A percentile compares a stretch with the other conserved stretches of the same genome.
Conservation (phyloP, 2,888 invertebrate genomes). For the Margaritifera margaritifera region DNA sequence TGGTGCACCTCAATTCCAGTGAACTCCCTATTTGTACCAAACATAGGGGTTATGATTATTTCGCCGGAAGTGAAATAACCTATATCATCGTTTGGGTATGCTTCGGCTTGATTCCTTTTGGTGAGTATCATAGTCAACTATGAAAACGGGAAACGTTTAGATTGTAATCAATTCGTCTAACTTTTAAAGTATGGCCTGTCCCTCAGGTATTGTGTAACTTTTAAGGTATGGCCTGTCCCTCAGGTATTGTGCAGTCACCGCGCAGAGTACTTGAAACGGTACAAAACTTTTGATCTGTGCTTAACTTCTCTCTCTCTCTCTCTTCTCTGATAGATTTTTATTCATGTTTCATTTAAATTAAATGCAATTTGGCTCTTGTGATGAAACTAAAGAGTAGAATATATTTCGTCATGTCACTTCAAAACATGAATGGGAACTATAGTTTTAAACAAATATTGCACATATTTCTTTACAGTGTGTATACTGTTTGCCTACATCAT, state of each 20-base stretch:
- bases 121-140: conserved; percentile 62
- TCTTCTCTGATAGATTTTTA: too few relatives aligned
- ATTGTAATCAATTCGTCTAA: too few relatives aligned
- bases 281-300: too few relatives aligned
- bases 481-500: conserved; percentile 55
- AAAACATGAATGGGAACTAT: too few relatives aligned
- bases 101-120: conserved; percentile 91
- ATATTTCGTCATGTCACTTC: too few relatives aligned
- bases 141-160: too few relatives aligned
- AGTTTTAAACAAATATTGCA: not conserved
- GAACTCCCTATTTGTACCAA: conserved; percentile 91
- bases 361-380: not conserved
- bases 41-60: conserved; percentile 92
- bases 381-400: not conserved
- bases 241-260: too few relatives aligned
- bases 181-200: too few relatives aligned
- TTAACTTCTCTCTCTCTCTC: not conserved
- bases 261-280: too few relatives aligned
- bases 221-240: too few relatives aligned
- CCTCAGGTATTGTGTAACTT: too few relatives aligned
- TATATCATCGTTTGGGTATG: conserved; percentile 96
- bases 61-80: conserved; percentile 91
- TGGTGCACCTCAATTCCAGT: conserved; percentile 80
- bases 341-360: too few relatives aligned
- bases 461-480: conserved; percentile 52